Evolutionary conservation across 2,113 vertebrate genomes (phyloP).

Genomic region (Hylia prasina): DNA sequence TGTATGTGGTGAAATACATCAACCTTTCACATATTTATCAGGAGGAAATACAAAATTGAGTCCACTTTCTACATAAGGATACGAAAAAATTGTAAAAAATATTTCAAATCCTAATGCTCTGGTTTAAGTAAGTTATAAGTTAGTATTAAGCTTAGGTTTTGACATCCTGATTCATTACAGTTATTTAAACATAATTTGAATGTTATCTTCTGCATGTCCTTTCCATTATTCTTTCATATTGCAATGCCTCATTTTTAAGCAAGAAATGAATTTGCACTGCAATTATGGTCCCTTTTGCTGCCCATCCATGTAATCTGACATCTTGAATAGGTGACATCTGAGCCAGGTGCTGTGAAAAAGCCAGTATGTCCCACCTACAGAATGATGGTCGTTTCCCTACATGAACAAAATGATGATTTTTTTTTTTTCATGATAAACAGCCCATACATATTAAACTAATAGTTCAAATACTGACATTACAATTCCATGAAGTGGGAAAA

Average conservation of each 20-base stretch:
- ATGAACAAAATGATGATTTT: neutral
- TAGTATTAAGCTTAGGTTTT: neutral
- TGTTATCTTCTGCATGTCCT: neutral
- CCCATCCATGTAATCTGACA: neutral
- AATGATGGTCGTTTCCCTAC: neutral
- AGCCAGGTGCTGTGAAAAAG: neutral
- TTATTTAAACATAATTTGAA: neutral
- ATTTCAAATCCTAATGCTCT: neutral
- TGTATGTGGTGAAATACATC: neutral
- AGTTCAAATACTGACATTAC: neutral
- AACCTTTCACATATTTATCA: neutral
- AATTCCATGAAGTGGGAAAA: neutral
- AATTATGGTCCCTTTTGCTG: neutral
- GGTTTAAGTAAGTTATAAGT: neutral
- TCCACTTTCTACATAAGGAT: neutral
- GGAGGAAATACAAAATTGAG: neutral
- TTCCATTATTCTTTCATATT: neutral
- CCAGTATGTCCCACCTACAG: neutral
- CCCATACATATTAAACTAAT: neutral
- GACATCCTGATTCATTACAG: neutral
- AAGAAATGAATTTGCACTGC: neutral
- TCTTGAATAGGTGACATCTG: neutral
- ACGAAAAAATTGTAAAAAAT: neutral
- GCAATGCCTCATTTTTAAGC: neutral
- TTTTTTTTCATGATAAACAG: neutral